Conservation (phyloP, 2,888 invertebrate species). For the Amblyjoppa fuscipennis region DNA sequence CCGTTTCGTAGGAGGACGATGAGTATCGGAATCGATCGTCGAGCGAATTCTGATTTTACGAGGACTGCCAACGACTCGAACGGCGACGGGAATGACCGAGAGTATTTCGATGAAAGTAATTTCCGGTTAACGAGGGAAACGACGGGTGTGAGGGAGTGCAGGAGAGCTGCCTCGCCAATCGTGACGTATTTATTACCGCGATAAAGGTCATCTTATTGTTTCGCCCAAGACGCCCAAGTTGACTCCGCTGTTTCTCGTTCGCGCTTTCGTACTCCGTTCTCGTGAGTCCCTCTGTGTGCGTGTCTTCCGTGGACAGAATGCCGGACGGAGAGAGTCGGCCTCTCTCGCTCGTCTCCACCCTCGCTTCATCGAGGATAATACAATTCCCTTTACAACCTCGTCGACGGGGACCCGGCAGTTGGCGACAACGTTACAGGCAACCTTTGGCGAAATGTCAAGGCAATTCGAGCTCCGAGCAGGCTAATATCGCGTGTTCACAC, state of each 20-base stretch:
- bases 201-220: constrained; percentile 82
- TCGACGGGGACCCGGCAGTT: constrained; percentile 74
- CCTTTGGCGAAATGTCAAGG: constrained; percentile 60
- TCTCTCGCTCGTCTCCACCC: constrained; percentile 37
- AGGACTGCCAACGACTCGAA: constrained; percentile 47
- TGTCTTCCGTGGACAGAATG: background rate
- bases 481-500: constrained; percentile 40
- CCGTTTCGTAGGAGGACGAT: constrained; percentile 12
- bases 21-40: constrained; percentile 59
- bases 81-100: constrained; percentile 64
- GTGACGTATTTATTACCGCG: constrained; percentile 68
- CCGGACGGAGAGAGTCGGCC: background rate
- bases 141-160: background rate
- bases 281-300: constrained; percentile 14
- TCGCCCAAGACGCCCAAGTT: constrained; percentile 65
- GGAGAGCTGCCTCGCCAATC: constrained; percentile 60
- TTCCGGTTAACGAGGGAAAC: constrained; percentile 65
- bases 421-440: constrained; percentile 49
- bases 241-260: constrained; percentile 13
- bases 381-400: constrained; percentile 70
- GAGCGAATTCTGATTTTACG: constrained; percentile 66
- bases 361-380: constrained; percentile 69
- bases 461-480: constrained; percentile 13
- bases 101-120: constrained; percentile 64
- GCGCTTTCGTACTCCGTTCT: constrained; percentile 24